Base-by-base conservation (phyloP, 2,113 vertebrate species). In the Neodon shergylaensis region DNA sequence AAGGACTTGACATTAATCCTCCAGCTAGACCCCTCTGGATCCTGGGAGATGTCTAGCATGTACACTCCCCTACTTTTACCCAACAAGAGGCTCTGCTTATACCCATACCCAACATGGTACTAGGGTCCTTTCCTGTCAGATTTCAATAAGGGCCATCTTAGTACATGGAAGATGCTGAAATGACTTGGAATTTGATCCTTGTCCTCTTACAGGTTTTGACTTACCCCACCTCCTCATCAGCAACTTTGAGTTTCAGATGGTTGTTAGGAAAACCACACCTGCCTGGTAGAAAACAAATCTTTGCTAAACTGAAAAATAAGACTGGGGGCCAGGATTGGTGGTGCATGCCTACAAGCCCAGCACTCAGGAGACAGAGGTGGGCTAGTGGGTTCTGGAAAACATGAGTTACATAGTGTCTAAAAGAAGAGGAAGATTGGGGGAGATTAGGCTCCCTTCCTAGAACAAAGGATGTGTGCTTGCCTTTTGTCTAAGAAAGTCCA, bases 11-110 rank as follows among this genome's bases (percentile, higher is more conserved):
- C 42, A 95, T 98, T 17, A 17, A 96, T 31, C 98, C 98, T 65
- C 98, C 99, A 0, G 11, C 66, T 0, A 98, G 98, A 0, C 98
- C 98, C 5, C 97, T 98, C 91, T 98, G 98, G 98, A 98, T 98
- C 93, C 81, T 99, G 92, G 98, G 98, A 0, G 98, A 99, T 0
- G 98, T 9, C 47, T 7, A 33, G 24, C 44, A 73, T n/a, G n/a
- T 24, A 4, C 24, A 0, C 12, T 31, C 13, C 39, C 49, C 63
- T 22, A 72, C 68, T 24, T 90, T 70, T 52, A 36, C 17, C 17
- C 28, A 3, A 0, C 2, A 11, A 11, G 90, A 85, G 31, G n/a
- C 49, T 42, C 44, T 8, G 16, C 39, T 44, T 42, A 47, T 24
- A 44, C 11, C 10, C 19, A 16, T 0, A 0, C 68, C 52, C 88